Evolutionary conservation across 2,113 vertebrate species (phyloP).

Genomic region (Apeltes quadracus): DNA sequence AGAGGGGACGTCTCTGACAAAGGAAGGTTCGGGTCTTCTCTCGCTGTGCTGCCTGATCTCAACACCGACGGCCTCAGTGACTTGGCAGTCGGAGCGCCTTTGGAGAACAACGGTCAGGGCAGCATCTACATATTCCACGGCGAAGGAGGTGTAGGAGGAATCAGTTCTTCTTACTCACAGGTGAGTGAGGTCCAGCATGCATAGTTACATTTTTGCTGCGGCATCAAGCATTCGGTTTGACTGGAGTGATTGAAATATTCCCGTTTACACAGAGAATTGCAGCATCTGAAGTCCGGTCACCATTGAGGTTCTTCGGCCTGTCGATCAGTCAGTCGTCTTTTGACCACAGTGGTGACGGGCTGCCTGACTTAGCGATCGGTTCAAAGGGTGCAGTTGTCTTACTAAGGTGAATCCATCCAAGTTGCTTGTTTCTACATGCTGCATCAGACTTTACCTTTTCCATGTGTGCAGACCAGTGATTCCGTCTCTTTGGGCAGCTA

Average conservation of each 20-base stretch:
- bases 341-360: slow-evolving; percentile 67
- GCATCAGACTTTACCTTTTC: background rate
- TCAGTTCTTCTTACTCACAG: slow-evolving; percentile 71
- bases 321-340: slow-evolving; percentile 73
- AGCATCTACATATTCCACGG: slow-evolving; percentile 80
- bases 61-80: slow-evolving; percentile 70
- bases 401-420: slow-evolving; percentile 70
- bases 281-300: slow-evolving; percentile 58
- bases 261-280: slow-evolving; percentile 67
- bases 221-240: background rate
- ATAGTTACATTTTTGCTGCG: background rate
- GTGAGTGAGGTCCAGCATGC: slow-evolving; percentile 41
- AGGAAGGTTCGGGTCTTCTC: slow-evolving; percentile 77
- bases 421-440: background rate
- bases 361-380: slow-evolving; percentile 77
- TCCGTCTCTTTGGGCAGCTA: background rate
- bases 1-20: slow-evolving; percentile 53
- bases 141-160: slow-evolving; percentile 1
- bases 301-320: slow-evolving; percentile 73
- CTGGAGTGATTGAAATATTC: background rate
- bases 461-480: background rate
- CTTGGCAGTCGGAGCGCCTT: slow-evolving; percentile 78
- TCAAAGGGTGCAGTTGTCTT: slow-evolving; percentile 76
- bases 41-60: slow-evolving; percentile 76
- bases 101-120: slow-evolving; percentile 78